phyloP scores from a whole-genome alignment of 2,113 vertebrate genomes.

The Tachysurus vachellii region DNA sequence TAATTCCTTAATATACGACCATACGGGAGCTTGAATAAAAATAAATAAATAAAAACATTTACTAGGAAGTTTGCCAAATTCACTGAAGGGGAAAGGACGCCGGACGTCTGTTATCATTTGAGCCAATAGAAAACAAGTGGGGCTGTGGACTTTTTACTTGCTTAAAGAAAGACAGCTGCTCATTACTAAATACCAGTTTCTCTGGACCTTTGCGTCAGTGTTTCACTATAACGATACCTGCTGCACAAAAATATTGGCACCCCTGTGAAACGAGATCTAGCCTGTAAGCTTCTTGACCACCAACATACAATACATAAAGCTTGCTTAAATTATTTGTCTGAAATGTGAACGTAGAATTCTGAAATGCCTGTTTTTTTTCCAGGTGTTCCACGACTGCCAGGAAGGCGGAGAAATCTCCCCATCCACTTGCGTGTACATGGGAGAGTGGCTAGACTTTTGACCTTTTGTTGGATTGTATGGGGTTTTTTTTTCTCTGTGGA shows the following conservation, averaged over 20 bases:
- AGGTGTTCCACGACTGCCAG: constrained; percentile 98
- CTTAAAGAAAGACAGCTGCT: no score
- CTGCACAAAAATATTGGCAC: not conserved
- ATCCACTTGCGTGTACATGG: constrained; percentile 92
- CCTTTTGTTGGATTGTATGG: not conserved
- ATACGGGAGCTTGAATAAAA: no score
- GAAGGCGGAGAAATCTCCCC: constrained; percentile 96
- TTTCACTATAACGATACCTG: not conserved
- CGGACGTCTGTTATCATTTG: not conserved
- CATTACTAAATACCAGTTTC: not conserved
- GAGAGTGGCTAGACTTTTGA: constrained; percentile 93
- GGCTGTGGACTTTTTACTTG: not conserved
- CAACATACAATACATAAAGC: not conserved
- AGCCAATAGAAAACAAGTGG: not conserved
- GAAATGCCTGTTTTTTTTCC: constrained; percentile 22
- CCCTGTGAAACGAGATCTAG: not conserved
- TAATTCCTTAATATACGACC: not conserved
- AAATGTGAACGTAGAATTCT: not conserved
- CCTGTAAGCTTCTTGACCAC: not conserved
- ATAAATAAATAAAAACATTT: not conserved
- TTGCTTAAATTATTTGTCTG: not conserved
- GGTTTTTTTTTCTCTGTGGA: constrained; percentile 50
- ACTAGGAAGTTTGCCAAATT: not conserved
- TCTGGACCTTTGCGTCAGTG: not conserved
- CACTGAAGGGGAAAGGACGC: not conserved